Percentiles rank a stretch among this genome's conserved stretches.
phyloP scores from a whole-genome alignment of 2,113 vertebrate genomes.

The Rattus rattus region DNA sequence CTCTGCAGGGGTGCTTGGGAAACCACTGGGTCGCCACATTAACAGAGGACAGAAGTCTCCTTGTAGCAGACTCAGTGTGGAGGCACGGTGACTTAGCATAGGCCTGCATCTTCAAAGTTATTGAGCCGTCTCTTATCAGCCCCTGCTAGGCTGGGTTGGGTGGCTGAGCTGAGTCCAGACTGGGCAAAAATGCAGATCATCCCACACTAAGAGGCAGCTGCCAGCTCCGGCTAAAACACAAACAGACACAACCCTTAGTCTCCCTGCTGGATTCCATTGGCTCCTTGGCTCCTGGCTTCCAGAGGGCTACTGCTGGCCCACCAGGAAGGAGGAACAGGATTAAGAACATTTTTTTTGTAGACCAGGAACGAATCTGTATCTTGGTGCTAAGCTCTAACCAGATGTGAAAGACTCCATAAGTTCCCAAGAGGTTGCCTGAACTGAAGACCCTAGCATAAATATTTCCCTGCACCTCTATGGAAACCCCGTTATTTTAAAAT shows the following conservation, averaged over 20 bases:
- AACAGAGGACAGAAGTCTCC: not conserved
- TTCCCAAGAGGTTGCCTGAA: constrained; percentile 55
- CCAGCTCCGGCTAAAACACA: constrained; percentile 51
- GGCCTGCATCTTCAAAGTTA: not conserved
- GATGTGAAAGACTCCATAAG: constrained; percentile 74
- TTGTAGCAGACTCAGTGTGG: not conserved
- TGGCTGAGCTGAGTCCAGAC: constrained; percentile 31
- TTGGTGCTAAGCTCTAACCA: constrained; percentile 65
- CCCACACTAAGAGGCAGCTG: not conserved
- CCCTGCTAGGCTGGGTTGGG: not conserved
- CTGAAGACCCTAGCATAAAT: constrained; percentile 45
- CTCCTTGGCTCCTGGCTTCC: constrained; percentile 46
- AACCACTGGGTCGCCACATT: not conserved
- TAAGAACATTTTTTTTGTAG: constrained; percentile 41
- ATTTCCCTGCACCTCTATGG: constrained; percentile 29
- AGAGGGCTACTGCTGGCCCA: constrained; percentile 50
- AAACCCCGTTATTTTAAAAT: not conserved
- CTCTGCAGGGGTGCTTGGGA: not conserved
- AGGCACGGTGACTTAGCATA: not conserved
- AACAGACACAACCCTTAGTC: constrained; percentile 48
- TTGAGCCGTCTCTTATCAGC: not conserved
- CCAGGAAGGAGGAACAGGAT: constrained; percentile 57
- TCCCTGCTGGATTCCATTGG: constrained; percentile 32
- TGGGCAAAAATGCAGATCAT: constrained; percentile 55
- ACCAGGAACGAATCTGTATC: constrained; percentile 56